A percentile compares a stretch with the other conserved stretches of the same genome.
phyloP scores from a whole-genome alignment of 2,113 vertebrate genomes.

The Chrysemys picta region DNA sequence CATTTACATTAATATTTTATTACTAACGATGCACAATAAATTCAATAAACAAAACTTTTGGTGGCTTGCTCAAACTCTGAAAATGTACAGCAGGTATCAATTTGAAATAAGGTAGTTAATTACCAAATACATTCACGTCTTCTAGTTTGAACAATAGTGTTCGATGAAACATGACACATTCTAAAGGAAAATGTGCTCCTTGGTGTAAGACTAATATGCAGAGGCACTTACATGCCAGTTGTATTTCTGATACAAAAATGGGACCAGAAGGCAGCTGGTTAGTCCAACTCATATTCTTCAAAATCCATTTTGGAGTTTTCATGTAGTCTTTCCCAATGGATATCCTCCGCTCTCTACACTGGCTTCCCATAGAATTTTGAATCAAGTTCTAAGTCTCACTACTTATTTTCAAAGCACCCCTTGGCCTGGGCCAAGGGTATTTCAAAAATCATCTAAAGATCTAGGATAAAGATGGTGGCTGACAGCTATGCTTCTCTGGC shows the following conservation, averaged over 20 bases:
- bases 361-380: not conserved
- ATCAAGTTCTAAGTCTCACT: not conserved
- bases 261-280: not conserved
- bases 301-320: not conserved
- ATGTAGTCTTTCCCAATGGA: not conserved
- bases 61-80: not conserved
- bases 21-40: not conserved
- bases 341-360: not conserved
- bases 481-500: too few species aligned
- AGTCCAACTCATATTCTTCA: not conserved
- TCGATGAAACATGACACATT: not conserved
- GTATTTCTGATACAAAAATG: constrained; percentile 32
- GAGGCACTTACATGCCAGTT: constrained; percentile 18
- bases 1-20: constrained; percentile 54
- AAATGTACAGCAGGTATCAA: not conserved
- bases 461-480: not conserved
- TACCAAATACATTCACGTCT: not conserved
- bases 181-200: not conserved
- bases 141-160: not conserved
- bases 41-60: constrained; percentile 4
- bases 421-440: not conserved
- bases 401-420: not conserved
- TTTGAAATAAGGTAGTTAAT: not conserved
- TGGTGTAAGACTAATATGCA: not conserved
- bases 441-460: not conserved